Base-by-base conservation (phyloP, 2,113 vertebrate species). In the Pachypanchax playfairii region DNA sequence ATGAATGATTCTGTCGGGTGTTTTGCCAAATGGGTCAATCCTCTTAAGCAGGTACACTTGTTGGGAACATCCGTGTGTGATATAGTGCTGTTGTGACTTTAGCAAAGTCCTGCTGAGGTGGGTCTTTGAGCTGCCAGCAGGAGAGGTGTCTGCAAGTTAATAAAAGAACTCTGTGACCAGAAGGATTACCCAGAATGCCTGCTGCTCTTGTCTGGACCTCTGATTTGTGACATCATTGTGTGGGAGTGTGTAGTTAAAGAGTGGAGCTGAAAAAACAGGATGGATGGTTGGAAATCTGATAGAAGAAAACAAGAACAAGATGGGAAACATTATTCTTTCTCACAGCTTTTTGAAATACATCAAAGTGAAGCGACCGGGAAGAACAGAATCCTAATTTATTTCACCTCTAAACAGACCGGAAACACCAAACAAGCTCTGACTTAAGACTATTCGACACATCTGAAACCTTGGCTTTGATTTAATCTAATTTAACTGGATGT, bases 121-220 rank as follows among this genome's bases (percentile, higher is more conserved):
- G 28, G 26, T 26, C 55, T 25, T 42, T 22, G 15, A 47, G 39
- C 54, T 69, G 60, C 51, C 73, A 69, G 55, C 53, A 28, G 60
- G 63, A 72, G 69, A 46, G 46, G n/a, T 5, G 20, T 42, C 49
- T 60, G 47, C 49, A 44, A 47, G 68, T 51, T 77, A 50, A 36
- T 21, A 74, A 49, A 42, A 18, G 67, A 49, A 65, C 47, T 39
- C 18, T 3, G 29, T 31, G 44, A 36, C 26, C 50, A 65, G 31
- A 25, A 53, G 69, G 81, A 88, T 86, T 88, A 85, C 68, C 36
- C 55, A 56, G 53, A 63, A 46, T 58, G 5, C 69, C 67, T 17
- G 13, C 42, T 52, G 49, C 39, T 18, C 20, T 43, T 25, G 61
- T 59, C 70, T 70, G 20, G 51, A 25, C 50, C 21, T 69, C 8